Base-by-base conservation (phyloP, 2,888 invertebrate genomes). In the Amiota mariae region DNA sequence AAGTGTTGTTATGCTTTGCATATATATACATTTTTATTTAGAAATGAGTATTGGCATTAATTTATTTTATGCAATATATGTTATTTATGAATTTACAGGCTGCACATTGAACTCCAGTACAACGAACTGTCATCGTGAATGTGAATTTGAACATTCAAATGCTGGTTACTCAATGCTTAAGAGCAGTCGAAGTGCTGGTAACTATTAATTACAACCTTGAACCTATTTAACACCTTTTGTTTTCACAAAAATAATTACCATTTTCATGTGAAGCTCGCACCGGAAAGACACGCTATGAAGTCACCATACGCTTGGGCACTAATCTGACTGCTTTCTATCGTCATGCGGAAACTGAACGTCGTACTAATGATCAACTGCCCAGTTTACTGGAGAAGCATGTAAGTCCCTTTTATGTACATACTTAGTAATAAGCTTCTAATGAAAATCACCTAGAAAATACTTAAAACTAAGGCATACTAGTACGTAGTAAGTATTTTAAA, bases 301-400 rank as follows among this genome's bases (percentile, higher is more conserved):
- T 90, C 49, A 90, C 90, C 71, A 89, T 90, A 83, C 84, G 89
- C 12, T 84, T 89, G 61, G 90, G 89, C n/a, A 88, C 87, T 68
- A 90, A 89, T 79, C 78, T 90, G 8, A 89, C 89, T 56, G 86
- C 87, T n/a, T 87, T 85, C 70, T 88, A 89, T 82, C 87, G 89
- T 51, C 78, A 86, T 72, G 77, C 81, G 12, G 89, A 88, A 66
- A 77, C 82, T 9, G 88, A 88, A 24, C 79, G 77, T 15, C 79
- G 79, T n/a, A 72, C 81, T 9, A 80, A 77, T 36, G 87, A 87
- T 72, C 88, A 89, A 79, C 74, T 90, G 73, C 86, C 89, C 10
- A 79, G 82, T 59, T 79, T 88, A 49, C 79, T 90, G 78, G 90
- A 90, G 73, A 81, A 87, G 80, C 89, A 90, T 85, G 90, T 90